Evolutionary conservation across 2,113 vertebrate species (phyloP).

Genomic region (Trematomus loennbergii): DNA sequence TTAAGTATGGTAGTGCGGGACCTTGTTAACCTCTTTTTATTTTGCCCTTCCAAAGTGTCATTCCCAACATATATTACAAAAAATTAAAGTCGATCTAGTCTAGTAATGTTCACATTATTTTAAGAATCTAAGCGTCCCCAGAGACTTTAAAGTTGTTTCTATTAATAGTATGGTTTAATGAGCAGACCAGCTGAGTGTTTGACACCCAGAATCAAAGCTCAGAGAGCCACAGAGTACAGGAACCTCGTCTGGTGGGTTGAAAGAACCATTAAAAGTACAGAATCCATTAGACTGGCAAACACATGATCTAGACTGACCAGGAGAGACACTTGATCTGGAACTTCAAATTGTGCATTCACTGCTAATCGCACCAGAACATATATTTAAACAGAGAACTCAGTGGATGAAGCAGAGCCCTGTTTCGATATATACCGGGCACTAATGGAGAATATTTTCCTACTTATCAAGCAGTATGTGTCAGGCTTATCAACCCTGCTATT

Average conservation of each 20-base stretch:
- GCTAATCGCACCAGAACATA: slow-evolving; percentile 20
- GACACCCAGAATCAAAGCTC: slow-evolving; percentile 28
- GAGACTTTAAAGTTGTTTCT: slow-evolving; percentile 39
- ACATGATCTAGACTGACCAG: slow-evolving; percentile 27
- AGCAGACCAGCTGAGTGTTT: slow-evolving; percentile 21
- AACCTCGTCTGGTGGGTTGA: slow-evolving; percentile 42
- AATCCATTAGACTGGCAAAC: slow-evolving; percentile 48
- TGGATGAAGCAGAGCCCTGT: neutral
- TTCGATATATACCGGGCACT: slow-evolving; percentile 4
- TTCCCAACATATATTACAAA: neutral
- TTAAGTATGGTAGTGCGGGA: neutral
- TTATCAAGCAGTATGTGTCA: neutral
- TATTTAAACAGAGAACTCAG: neutral
- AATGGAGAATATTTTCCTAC: neutral
- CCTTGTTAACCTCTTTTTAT: neutral
- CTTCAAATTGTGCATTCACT: slow-evolving; percentile 26
- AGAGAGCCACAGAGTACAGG: slow-evolving; percentile 19
- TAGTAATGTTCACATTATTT: neutral
- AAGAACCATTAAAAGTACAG: slow-evolving; percentile 53
- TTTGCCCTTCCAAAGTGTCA: neutral
- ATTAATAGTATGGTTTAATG: slow-evolving; percentile 46
- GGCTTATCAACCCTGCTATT: neutral
- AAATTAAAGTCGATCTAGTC: neutral
- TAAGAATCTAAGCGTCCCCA: neutral
- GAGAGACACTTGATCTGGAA: slow-evolving; percentile 21